Evolutionary conservation across 2,797 vertebrate genomes (phyloP), one percentile per base, ranked within the genome.

Genomic region (Gastrophryne carolinensis): DNA sequence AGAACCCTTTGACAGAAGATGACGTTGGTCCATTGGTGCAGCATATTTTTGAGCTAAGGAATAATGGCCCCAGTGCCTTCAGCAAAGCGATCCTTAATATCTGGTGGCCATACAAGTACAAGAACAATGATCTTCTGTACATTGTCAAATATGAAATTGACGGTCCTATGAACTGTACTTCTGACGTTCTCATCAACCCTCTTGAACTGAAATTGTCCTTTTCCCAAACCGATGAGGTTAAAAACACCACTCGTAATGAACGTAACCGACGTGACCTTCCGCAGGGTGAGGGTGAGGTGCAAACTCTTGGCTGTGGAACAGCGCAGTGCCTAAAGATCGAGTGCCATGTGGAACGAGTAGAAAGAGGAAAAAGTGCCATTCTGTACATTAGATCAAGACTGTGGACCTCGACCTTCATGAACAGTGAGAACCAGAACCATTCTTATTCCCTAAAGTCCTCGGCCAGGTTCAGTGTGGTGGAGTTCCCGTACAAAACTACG

Each of bases 401-500:
- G 58, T 90, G 89, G 70, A 94, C 96, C 5, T 89, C 92, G 82
- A 97, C 92, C 39, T 98, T 99, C 84, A 93, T 98, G 82, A 91
- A 89, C 94, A 84, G 91, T 10, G 94, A 97, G 84, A 94, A 94
- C 72, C 94, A 96, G 89, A 99, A 98, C 73, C 93, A 91, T 3
- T 98, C 97, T 0, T 98, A 95, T 23, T 83, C 87, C 66, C 85
- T 98, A 50, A 93, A 88, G 61, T 96, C 97, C 0, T 92, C 90
- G 0, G 97, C 95, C 12, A 90, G 94, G 1, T 98, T 98, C 89
- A 93, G 0, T 1, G 95, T 99, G 79, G 94, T 97, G 12, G 95
- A 97, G 84, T 95, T 97, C 86, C 96, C 97, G 0, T 98, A 98
- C 67, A 98, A 96, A 87, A 96, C 96, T 63, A 88, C 97, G 79